These are phyloP conservation scores for Gallinago paraguaiae DNA, from an alignment of 2,113 vertebrate species.

Conservation along the genomic window DNA sequence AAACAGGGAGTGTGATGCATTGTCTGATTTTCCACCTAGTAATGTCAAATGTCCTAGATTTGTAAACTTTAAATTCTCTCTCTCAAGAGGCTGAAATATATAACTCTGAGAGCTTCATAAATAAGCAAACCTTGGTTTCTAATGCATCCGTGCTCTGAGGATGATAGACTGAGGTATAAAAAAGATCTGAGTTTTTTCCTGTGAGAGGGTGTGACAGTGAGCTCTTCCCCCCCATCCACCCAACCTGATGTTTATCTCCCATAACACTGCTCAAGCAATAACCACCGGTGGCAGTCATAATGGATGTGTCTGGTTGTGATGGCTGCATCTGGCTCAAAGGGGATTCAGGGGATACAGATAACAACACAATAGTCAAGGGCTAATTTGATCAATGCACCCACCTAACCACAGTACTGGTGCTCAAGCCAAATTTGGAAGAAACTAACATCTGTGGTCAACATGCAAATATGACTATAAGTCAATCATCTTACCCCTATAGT, in stretches of 20 bases:
- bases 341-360: not conserved
- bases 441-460: not conserved
- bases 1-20: not conserved
- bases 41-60: not conserved
- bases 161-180: not conserved
- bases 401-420: not conserved
- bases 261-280: not conserved
- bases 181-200: not conserved
- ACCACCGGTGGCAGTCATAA: not conserved
- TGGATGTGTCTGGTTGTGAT: not conserved
- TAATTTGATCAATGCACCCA: not conserved
- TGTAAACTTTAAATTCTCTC: not conserved
- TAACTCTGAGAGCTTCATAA: not conserved
- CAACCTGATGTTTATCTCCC: not conserved
- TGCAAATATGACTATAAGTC: not conserved
- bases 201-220: not conserved
- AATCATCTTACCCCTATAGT: not conserved
- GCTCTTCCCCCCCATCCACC: not conserved
- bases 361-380: not conserved
- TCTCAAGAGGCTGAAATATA: not conserved
- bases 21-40: not conserved
- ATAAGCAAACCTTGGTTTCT: not conserved
- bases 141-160: not conserved
- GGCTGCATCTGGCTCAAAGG: not conserved
- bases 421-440: not conserved